Evolutionary conservation across 2,797 vertebrate species (phyloP).

Genomic region (Rhinoraja longicauda): DNA sequence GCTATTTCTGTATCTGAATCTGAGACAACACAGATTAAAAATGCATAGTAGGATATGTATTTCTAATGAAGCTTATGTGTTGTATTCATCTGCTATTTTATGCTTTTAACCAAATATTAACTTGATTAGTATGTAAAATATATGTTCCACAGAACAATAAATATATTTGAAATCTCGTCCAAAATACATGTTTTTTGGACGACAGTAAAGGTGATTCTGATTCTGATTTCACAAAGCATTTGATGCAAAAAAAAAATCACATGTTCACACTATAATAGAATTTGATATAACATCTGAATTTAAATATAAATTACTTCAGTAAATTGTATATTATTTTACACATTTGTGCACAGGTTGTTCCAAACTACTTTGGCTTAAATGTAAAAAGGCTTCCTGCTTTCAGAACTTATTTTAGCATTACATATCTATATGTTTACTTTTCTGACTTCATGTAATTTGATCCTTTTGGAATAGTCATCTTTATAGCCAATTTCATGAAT

Average conservation of each 20-base stretch:
- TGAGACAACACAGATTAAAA: background rate
- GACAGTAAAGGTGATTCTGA: no score
- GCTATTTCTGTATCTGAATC: background rate
- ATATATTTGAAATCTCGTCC: no score
- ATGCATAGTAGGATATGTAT: background rate
- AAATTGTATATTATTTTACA: slow-evolving; percentile 7
- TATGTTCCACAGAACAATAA: background rate
- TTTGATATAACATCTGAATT: background rate
- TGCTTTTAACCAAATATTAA: slow-evolving; percentile 30
- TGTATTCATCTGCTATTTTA: slow-evolving; percentile 9
- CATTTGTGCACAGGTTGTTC: background rate
- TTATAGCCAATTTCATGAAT: background rate
- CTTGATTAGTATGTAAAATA: slow-evolving; percentile 1
- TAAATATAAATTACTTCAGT: background rate
- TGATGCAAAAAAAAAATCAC: background rate
- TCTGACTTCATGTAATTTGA: background rate
- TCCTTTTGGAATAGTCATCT: background rate
- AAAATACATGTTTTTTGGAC: no score
- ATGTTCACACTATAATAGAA: background rate
- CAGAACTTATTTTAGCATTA: background rate
- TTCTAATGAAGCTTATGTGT: background rate
- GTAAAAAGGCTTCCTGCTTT: background rate
- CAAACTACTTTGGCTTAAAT: background rate
- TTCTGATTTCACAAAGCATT: background rate
- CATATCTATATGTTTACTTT: background rate